phyloP scores from a whole-genome alignment of 2,113 vertebrate genomes.

The Protobothrops flavoviridis region DNA sequence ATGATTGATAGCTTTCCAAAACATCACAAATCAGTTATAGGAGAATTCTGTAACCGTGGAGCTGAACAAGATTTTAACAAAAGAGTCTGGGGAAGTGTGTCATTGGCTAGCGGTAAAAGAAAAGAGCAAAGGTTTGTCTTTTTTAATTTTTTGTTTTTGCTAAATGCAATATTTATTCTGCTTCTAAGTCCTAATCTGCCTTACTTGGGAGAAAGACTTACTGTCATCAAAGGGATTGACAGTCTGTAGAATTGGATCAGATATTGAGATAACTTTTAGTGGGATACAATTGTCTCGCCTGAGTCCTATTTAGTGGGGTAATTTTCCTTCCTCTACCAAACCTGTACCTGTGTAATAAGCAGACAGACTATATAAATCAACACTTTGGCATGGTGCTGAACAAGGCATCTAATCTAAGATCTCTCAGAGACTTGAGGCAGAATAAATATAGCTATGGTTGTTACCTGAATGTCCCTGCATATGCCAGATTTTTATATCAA shows the following conservation, averaged over 20 bases:
- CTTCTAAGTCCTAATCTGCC: background rate
- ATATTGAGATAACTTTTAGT: background rate
- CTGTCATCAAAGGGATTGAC: background rate
- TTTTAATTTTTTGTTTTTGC: background rate
- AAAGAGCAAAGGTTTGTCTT: background rate
- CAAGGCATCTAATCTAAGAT: background rate
- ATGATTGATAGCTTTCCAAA: background rate
- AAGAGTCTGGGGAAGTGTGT: background rate
- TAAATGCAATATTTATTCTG: background rate
- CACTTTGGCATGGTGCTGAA: background rate
- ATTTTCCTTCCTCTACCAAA: background rate
- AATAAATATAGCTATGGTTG: background rate
- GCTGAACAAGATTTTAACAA: background rate
- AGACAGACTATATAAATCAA: background rate
- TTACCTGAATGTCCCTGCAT: background rate
- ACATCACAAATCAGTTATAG: background rate
- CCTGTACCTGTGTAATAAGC: background rate
- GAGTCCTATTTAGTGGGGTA: background rate
- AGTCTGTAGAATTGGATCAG: background rate
- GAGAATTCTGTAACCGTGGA: background rate
- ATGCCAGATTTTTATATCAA: background rate
- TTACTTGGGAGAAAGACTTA: background rate
- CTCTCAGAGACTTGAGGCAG: background rate
- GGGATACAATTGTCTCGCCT: background rate
- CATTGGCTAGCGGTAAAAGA: background rate